Evolutionary conservation across 2,888 invertebrate genomes (phyloP), one percentile per base, ranked within the genome.

Genomic region (Pachydiplax longipennis): DNA sequence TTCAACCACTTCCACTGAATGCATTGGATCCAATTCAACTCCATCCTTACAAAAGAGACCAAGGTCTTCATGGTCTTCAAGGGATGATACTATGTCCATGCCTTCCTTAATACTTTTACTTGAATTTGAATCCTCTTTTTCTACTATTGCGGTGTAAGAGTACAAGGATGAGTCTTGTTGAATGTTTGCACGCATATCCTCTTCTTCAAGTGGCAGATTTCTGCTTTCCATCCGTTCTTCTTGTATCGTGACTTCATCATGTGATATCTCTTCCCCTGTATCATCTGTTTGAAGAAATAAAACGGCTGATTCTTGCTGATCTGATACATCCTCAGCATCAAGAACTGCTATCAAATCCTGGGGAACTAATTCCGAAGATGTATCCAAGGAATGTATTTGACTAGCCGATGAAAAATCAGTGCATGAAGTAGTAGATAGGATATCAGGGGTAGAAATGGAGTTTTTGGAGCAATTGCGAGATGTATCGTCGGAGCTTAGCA

Each of bases 321-420:
- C n/a, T 12, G 65, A 48, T 6, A 40, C 87, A 61, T 87, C 87
- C 37, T 87, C 87, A 22, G 61, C 22, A 12, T 35, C 83, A 83
- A 87, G 87, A 37, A 87, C 87, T 61, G 87, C 61, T n/a, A 87
- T 87, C 22, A 87, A 37, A 40, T 87, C 87, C 37, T 87, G 87
- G 22, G 87, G 61, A 37, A 87, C 87, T 61, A 87, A 61, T 61
- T n/a, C 61, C 13, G 87, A 58, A 48, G 87, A 87, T 8, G 61
- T 65, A 8, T 87, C 87, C 4, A 87, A 61, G 58, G 87, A 87
- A 31, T 87, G 87, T 13, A 87, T 87, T 61, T 87, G 87, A 37
- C 35, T 61, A 12, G 37, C 48, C 1, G 37, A 22, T 2, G 87
- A 61, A 61, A 37, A 65, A 37, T 87, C 61, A 0, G 87, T 15